Base-by-base conservation (phyloP, 2,113 vertebrate genomes). In the Pseudorectes ferrugineus region DNA sequence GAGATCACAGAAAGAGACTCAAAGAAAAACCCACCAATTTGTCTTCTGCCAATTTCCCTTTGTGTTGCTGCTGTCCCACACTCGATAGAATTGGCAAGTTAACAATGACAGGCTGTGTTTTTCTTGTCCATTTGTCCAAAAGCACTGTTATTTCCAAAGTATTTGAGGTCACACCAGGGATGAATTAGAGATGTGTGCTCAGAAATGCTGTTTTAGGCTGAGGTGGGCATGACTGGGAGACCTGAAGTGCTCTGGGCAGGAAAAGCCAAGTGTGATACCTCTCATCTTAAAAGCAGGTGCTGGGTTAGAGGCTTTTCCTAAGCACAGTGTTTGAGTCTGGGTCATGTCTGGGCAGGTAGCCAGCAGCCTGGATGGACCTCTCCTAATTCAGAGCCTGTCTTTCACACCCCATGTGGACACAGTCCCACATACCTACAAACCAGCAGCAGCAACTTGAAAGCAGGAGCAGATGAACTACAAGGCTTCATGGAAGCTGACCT, bases 51-150 rank as follows among this genome's bases (percentile, higher is more conserved):
- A 0, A 1, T 86, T 76, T 80, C 55, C 14, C 23, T 66, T 71
- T 43, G 51, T 74, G 38, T 92, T 80, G 24, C 36, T 80, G 28
- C 38, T 74, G 46, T 76, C 46, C 58, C 29, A 49, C 31, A 12
- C 29, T 67, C 83, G 49, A 25, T 67, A 74, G 35, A 54, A 62
- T 24, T 45, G 35, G 18, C 42, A 83, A 46, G 18, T 65, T 62
- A 89, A 57, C 1, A 1, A 49, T 0, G 0, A 86, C 38, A 74
- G 49, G 43, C 38, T 57, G 14, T 59, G 35, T 21, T 81, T 66
- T 81, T 74, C 46, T 42, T 85, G 62, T 63, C 67, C 55, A 13
- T 82, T 95, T 93, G 36, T 79, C 71, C 49, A 75, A 84, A 84
- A 66, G 31, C 54, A 63, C 16, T 45, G 31, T 35, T 4, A 49